Evolutionary conservation across 1,140 invertebrate species (phyloP).

Genomic region (Schlechtendalia chinensis): DNA sequence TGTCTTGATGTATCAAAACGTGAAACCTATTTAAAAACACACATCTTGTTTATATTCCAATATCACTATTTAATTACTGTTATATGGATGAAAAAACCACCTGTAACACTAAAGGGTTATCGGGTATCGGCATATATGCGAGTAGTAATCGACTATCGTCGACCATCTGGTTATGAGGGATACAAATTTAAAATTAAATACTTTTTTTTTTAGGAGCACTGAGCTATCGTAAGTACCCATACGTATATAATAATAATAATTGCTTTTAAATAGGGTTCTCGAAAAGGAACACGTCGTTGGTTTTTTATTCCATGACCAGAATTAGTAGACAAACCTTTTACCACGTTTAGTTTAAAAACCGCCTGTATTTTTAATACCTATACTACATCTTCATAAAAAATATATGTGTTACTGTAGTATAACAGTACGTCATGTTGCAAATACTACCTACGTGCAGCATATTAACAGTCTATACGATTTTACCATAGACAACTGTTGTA

Average conservation of each 20-base stretch:
- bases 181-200: not conserved
- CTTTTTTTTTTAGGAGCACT: not conserved
- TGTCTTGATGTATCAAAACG: conserved; percentile 31
- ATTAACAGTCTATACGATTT: no score
- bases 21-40: conserved; percentile 12
- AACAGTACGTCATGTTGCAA: no score
- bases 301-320: not conserved
- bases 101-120: not conserved
- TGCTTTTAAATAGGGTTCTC: not conserved
- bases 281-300: not conserved
- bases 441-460: no score
- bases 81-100: not conserved
- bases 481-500: no score
- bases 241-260: not conserved
- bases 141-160: not conserved
- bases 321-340: no score
- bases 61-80: not conserved
- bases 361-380: no score
- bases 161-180: not conserved
- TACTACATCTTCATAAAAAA: no score
- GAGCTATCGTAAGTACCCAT: not conserved
- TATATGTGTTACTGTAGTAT: no score
- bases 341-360: no score
- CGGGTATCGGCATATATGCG: not conserved
- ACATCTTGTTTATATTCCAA: conserved; percentile 8